Evolutionary conservation across 2,113 vertebrate species (phyloP).

Genomic region (Cairina moschata): DNA sequence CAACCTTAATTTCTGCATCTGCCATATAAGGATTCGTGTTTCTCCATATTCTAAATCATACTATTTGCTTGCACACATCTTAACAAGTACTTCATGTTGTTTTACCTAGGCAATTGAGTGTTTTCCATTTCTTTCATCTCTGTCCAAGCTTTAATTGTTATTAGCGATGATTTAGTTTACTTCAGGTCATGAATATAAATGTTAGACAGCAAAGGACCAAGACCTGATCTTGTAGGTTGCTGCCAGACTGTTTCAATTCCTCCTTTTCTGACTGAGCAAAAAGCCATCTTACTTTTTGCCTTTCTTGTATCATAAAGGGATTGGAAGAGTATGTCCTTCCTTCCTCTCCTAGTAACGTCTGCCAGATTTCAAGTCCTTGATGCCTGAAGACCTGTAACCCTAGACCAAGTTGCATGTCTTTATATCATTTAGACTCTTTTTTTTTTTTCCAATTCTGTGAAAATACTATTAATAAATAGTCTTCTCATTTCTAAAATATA

Average conservation of each 20-base stretch:
- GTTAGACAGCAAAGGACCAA: neutral
- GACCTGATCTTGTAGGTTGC: neutral
- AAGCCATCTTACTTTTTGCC: neutral
- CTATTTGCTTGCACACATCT: neutral
- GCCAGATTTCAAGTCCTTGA: rapidly evolving
- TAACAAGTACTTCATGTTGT: neutral
- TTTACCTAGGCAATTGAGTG: neutral
- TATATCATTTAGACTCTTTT: too few species aligned
- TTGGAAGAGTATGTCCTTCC: neutral
- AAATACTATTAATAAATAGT: neutral
- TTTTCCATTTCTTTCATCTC: neutral
- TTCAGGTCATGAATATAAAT: neutral
- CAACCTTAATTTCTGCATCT: neutral
- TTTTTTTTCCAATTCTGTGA: neutral
- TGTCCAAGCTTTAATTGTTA: neutral
- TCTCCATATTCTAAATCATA: neutral
- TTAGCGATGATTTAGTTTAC: neutral
- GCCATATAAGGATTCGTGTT: neutral
- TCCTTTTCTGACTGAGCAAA: neutral
- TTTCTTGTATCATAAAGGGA: neutral
- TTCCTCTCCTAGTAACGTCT: neutral
- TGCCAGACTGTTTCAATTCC: neutral
- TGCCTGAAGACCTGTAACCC: neutral
- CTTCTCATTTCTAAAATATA: neutral
- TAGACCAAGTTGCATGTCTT: neutral